Conservation (phyloP, 2,113 vertebrate species). For the Corythornis vintsioides region DNA sequence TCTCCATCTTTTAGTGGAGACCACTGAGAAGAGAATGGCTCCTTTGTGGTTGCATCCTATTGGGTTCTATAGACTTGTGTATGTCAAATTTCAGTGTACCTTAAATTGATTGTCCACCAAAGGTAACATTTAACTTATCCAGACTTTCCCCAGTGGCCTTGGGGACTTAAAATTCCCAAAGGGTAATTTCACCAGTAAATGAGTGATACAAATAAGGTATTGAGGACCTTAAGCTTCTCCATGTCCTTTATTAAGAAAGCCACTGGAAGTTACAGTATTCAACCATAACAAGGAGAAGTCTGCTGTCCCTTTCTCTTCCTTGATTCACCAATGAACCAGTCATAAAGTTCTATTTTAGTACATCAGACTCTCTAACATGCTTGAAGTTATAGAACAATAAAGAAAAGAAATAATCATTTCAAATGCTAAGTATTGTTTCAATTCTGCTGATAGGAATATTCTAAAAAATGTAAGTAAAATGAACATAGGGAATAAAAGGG, state of each 20-base stretch:
- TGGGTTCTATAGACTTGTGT: neutral
- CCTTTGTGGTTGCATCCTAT: neutral
- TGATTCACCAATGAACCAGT: neutral
- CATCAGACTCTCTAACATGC: neutral
- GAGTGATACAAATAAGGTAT: neutral
- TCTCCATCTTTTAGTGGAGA: neutral
- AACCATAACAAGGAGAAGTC: neutral
- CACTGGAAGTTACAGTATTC: neutral
- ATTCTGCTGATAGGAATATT: neutral
- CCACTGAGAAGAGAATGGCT: neutral
- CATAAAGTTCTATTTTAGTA: neutral
- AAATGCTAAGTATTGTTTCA: neutral
- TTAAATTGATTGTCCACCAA: neutral
- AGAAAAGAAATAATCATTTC: neutral
- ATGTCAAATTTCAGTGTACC: neutral
- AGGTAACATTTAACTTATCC: neutral
- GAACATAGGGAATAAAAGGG: neutral
- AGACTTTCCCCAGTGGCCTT: neutral
- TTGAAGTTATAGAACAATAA: neutral
- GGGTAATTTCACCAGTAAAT: neutral
- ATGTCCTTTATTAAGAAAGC: neutral
- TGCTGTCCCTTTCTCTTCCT: neutral
- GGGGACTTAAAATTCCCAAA: neutral
- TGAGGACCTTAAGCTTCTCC: neutral
- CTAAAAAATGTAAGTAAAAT: neutral